Evolutionary conservation across 1,140 invertebrate species (phyloP).

Genomic region (Venturia canescens): DNA sequence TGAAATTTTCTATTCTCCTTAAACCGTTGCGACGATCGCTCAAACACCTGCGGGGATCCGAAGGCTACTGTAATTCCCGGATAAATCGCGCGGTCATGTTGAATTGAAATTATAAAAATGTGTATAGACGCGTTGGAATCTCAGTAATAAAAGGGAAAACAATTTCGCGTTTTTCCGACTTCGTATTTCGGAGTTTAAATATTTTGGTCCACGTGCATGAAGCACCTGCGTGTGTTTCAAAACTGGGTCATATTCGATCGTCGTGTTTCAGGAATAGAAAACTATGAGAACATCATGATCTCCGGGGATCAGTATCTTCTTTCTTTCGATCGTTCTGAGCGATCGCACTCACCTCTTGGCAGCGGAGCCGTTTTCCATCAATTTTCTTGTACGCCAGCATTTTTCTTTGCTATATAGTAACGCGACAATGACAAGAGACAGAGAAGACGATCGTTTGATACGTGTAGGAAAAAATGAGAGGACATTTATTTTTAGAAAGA

Average conservation of each 20-base stretch:
- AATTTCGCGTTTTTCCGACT: too few species aligned
- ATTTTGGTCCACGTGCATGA: too few species aligned
- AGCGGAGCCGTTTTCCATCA: constrained; percentile 12
- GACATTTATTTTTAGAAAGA: constrained; percentile 21
- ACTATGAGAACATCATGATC: neutral
- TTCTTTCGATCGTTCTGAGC: neutral
- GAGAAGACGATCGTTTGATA: neutral
- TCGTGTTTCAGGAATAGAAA: constrained; percentile 19
- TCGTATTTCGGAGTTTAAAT: too few species aligned
- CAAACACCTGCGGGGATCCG: constrained; percentile 36
- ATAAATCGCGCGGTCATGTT: too few species aligned
- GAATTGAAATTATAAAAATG: too few species aligned
- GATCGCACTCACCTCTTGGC: neutral
- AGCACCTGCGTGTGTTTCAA: constrained; percentile 23
- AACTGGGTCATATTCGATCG: constrained; percentile 37
- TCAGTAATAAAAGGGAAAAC: too few species aligned
- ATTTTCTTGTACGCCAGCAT: neutral
- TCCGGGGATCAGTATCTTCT: neutral
- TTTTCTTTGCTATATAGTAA: neutral
- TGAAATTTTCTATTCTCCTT: constrained; percentile 27
- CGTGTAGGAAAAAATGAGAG: neutral
- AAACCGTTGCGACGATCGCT: constrained; percentile 41
- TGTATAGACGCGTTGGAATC: too few species aligned
- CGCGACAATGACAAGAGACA: neutral
- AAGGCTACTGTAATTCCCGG: too few species aligned